A percentile compares a stretch with the other conserved stretches of the same genome.
Conservation (phyloP, 2,113 vertebrate genomes). For the Phodopus roborovskii region DNA sequence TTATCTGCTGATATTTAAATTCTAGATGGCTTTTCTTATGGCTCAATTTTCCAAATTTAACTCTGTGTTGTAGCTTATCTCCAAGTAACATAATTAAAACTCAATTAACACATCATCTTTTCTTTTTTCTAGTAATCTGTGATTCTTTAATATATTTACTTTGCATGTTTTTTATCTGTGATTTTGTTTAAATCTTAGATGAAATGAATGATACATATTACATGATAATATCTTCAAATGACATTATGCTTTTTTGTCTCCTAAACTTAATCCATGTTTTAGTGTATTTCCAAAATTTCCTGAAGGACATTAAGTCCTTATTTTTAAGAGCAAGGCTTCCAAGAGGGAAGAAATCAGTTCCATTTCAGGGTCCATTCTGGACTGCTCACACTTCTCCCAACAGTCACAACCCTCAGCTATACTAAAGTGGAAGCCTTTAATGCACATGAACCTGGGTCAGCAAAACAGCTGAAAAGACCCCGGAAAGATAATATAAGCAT, state of each 20-base stretch:
- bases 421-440: neutral
- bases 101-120: neutral
- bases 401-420: neutral
- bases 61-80: neutral
- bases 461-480: neutral
- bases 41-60: conserved; percentile 26
- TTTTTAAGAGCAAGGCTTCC: conserved; percentile 14
- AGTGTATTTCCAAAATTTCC: neutral
- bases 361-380: neutral
- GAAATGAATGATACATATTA: neutral
- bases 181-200: conserved; percentile 11
- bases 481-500: neutral
- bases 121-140: neutral
- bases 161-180: conserved; percentile 8
- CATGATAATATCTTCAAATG: neutral
- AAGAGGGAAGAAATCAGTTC: neutral
- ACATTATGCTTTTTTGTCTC: neutral
- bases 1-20: neutral
- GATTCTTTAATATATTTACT: neutral
- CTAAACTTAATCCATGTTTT: conserved; percentile 24
- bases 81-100: conserved; percentile 23
- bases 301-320: neutral
- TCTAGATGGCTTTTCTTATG: neutral
- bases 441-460: neutral
- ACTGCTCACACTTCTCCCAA: neutral